phyloP scores from a whole-genome alignment of 2,797 vertebrate genomes.

The Antennarius maculatus region DNA sequence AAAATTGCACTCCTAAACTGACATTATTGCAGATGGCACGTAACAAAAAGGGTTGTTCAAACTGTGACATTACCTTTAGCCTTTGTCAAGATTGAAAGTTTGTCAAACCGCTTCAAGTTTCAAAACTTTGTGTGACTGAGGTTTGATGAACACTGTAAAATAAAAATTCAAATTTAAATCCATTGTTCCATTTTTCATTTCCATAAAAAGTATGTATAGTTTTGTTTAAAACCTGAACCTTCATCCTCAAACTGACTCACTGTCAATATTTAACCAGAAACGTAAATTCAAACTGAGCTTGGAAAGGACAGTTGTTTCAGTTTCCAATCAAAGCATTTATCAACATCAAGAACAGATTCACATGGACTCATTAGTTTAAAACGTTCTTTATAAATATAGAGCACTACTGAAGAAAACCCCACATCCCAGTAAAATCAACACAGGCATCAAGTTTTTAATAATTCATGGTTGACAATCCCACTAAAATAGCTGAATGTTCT shows the following conservation, averaged over 20 bases:
- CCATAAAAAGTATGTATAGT: background rate
- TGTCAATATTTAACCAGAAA: background rate
- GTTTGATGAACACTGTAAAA: conserved; percentile 3
- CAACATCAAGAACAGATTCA: background rate
- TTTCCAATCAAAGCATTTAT: too few species aligned
- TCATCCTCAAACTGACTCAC: background rate
- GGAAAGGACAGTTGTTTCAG: background rate
- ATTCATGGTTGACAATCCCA: background rate
- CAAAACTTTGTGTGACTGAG: background rate
- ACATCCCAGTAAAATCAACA: background rate
- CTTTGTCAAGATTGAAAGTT: background rate
- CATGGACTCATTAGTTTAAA: background rate
- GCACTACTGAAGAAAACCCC: background rate
- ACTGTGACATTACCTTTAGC: background rate
- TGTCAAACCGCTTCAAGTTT: conserved; percentile 15
- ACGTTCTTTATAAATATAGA: background rate
- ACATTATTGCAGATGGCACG: background rate
- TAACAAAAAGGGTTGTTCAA: too few species aligned
- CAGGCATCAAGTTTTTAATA: background rate
- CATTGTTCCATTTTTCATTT: background rate
- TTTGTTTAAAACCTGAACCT: background rate
- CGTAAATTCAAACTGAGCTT: background rate
- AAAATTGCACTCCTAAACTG: background rate
- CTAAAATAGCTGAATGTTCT: conserved; percentile 10
- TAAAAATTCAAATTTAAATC: conserved; percentile 3